phyloP scores from a whole-genome alignment of 23 tunicate species.

The Corella eumyota region DNA sequence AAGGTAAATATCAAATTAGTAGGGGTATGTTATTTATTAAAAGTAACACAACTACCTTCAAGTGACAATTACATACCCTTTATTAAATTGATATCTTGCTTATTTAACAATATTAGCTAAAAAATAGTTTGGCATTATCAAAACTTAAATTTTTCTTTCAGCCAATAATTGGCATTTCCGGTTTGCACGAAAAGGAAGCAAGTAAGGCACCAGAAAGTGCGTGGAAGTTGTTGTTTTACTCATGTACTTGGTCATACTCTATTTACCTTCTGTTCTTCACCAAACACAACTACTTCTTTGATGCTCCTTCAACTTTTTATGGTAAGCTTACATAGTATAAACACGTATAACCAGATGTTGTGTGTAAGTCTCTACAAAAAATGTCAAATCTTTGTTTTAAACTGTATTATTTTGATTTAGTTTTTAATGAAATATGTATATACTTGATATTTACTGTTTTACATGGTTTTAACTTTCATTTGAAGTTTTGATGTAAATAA shows the following conservation, averaged over 20 bases:
- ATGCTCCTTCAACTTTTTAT: constrained; percentile 60
- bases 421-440: too few relatives aligned
- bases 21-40: too few relatives aligned
- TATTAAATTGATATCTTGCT: background rate
- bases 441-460: too few relatives aligned
- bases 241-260: constrained; percentile 74
- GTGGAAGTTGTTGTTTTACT: constrained; percentile 70
- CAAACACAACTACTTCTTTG: constrained; percentile 46
- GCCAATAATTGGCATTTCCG: constrained; percentile 34
- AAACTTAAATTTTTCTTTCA: constrained; percentile 11
- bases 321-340: constrained; percentile 28
- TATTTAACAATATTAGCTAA: background rate
- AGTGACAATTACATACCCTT: too few relatives aligned
- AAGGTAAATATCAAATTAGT: too few relatives aligned
- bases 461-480: too few relatives aligned
- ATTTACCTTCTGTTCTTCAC: constrained; percentile 63
- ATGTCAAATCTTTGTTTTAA: too few relatives aligned
- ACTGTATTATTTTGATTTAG: too few relatives aligned
- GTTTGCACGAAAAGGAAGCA: constrained; percentile 25
- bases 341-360: too few relatives aligned
- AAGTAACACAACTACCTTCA: too few relatives aligned
- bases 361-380: too few relatives aligned
- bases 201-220: constrained; percentile 86
- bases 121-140: background rate
- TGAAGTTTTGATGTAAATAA: too few relatives aligned